Evolutionary conservation across 2,113 vertebrate genomes (phyloP).

Genomic region (human): GRCh38 chr7:22160501-22161000

Average conservation of each 20-base stretch:
- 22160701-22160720: not conserved
- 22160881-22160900: not conserved
- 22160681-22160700: not conserved
- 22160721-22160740: not conserved
- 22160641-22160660: not conserved
- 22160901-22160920: not conserved
- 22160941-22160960: too few species aligned
- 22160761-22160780: not conserved
- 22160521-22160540: constrained; percentile 94
- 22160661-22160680: not conserved
- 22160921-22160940: too few species aligned
- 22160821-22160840: not conserved
- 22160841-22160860: not conserved
- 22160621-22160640: constrained; percentile 52
- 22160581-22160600: constrained; percentile 96
- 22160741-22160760: not conserved
- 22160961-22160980: too few species aligned
- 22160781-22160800: not conserved
- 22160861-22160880: not conserved
- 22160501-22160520: constrained; percentile 88
- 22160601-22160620: constrained; percentile 93
- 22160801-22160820: not conserved
- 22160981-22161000: too few species aligned
- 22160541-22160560: constrained; percentile 94
- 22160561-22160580: constrained; percentile 93